Evolutionary conservation across 2,888 invertebrate species (phyloP), one percentile per base, ranked within the genome.

Genomic region (Athetis lepigone): DNA sequence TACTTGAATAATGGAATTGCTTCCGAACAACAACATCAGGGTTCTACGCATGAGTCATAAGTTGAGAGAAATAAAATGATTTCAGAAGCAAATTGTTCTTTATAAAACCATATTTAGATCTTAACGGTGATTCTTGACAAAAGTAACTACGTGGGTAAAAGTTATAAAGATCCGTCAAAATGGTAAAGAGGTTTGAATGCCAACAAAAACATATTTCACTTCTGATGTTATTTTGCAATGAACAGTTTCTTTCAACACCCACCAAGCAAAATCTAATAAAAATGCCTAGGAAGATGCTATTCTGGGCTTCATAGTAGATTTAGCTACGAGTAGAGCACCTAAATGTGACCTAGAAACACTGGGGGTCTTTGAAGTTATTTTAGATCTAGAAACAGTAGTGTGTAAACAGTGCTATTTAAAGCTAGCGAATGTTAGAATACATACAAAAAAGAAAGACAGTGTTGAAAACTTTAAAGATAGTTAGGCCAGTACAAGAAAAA

Each of bases 291-390:
- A 52, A 50, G 25, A 57, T 58, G 37, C 60, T 66, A 77, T 77
- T 68, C 21, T 57, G n/a, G 39, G 62, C 11, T 50, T 55, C 29
- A 45, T 27, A 62, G 36, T 62, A 73, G 62, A 61, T 73, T 52
- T 57, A 55, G 40, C 54, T 33, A 50, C 21, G 36, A 71, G 40
- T 67, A 47, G 33, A 49, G 27, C 47, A 52, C 37, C 77, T 77
- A 73, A 52, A 64, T 51, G n/a, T 49, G 69, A 69, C 60, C 78
- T 75, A 64, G 57, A 69, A 73, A 51, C 36, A 49, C 46, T 19
- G 62, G 74, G 37, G 58, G 39, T 56, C 52, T 61, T 55, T 5
- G 33, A 55, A 52, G 47, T 56, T 74, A 77, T 74, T 75, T 77
- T 47, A 49, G 33, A 25, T 16, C 39, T 47, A 57, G 27, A 51